Evolutionary conservation across 2,113 vertebrate species (phyloP).

Genomic region (Poicephalus meyeri): DNA sequence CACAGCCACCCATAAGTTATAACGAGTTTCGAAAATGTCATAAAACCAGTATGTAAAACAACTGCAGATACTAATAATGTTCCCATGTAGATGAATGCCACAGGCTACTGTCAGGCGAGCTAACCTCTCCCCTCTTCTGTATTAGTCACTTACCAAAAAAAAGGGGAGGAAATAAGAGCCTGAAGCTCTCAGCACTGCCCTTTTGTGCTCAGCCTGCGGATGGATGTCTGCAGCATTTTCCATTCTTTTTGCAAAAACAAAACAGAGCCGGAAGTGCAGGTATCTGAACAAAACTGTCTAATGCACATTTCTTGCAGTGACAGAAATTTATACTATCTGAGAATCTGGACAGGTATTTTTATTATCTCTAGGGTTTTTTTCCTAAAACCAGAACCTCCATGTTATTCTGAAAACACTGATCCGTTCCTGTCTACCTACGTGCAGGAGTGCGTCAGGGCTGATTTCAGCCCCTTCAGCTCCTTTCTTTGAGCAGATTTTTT

Average conservation of each 20-base stretch:
- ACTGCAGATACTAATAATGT: accelerated
- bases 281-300: neutral
- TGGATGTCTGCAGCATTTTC: neutral
- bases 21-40: accelerated
- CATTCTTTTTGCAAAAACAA: neutral
- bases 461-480: neutral
- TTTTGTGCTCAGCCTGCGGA: neutral
- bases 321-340: neutral
- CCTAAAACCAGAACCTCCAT: too few species aligned
- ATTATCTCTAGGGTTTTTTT: neutral
- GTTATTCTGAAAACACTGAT: neutral
- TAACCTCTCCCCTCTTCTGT: accelerated
- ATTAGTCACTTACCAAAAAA: accelerated
- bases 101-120: neutral
- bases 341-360: neutral
- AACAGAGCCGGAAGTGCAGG: neutral
- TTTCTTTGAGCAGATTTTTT: neutral
- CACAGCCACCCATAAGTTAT: accelerated
- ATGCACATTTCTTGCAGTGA: accelerated
- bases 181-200: neutral
- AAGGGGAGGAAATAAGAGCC: accelerated
- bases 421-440: accelerated
- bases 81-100: accelerated
- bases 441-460: neutral
- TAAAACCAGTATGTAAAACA: accelerated